A percentile compares a stretch with the other conserved stretches of the same genome.
Evolutionary conservation across 2,888 invertebrate species (phyloP).

Genomic region (Baccha elongata): DNA sequence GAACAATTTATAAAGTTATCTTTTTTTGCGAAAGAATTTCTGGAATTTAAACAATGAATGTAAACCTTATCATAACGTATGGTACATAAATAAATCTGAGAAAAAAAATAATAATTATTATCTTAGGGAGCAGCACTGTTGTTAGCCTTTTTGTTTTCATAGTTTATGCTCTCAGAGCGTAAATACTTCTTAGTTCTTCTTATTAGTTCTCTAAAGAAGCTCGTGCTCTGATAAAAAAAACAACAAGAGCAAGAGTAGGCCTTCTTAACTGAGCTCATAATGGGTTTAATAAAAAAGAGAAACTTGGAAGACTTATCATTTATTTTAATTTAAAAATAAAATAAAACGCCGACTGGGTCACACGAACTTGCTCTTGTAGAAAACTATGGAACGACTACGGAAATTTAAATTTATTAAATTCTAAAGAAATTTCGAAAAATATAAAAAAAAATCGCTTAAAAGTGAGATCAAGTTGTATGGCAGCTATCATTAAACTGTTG

Average conservation of each 20-base stretch:
- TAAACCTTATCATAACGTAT: slow-evolving; percentile 1
- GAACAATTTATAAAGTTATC: neutral
- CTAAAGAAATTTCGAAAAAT: too few relatives aligned
- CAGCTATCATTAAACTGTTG: too few relatives aligned
- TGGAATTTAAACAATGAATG: neutral
- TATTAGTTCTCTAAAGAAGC: neutral
- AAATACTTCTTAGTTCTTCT: neutral
- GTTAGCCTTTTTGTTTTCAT: neutral
- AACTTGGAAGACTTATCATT: neutral
- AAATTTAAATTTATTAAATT: too few relatives aligned
- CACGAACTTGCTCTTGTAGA: too few relatives aligned
- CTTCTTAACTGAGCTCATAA: neutral
- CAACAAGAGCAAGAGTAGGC: too few relatives aligned
- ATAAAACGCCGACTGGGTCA: too few relatives aligned
- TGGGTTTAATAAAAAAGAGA: neutral
- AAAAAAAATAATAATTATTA: slow-evolving; percentile 15
- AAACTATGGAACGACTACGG: too few relatives aligned
- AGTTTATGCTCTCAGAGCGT: slow-evolving; percentile 23
- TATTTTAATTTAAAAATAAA: too few relatives aligned
- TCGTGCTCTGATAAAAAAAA: too few relatives aligned
- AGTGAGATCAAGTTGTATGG: too few relatives aligned
- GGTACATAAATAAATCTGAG: neutral
- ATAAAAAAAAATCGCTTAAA: too few relatives aligned
- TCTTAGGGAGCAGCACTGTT: slow-evolving; percentile 49
- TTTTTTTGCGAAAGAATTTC: neutral